Evolutionary conservation across 2,113 vertebrate species (phyloP).

Genomic region (Dipodomys ordii): DNA sequence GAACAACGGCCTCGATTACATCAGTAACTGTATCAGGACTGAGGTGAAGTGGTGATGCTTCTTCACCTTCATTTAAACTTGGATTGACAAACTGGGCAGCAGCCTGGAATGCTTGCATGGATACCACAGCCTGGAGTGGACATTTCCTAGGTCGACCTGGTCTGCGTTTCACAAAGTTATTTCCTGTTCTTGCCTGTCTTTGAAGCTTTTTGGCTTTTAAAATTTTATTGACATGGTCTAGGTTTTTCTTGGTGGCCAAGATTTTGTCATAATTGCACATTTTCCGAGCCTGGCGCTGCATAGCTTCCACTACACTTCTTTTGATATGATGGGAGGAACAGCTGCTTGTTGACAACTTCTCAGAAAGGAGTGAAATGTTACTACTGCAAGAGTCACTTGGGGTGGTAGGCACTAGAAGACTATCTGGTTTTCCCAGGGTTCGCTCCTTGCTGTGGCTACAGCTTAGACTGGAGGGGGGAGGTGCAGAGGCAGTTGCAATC

Average conservation of each 20-base stretch:
- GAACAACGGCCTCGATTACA: slow-evolving; percentile 91
- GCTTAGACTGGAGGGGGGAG: slow-evolving; percentile 82
- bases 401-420: slow-evolving; percentile 54
- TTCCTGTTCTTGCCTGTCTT: slow-evolving; percentile 88
- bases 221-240: slow-evolving; percentile 92
- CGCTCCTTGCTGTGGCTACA: slow-evolving; percentile 83
- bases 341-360: slow-evolving; percentile 68
- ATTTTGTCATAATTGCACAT: slow-evolving; percentile 92
- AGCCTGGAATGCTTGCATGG: slow-evolving; percentile 85
- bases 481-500: slow-evolving; percentile 75
- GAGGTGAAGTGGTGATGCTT: slow-evolving; percentile 76
- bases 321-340: slow-evolving; percentile 86
- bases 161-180: slow-evolving; percentile 93
- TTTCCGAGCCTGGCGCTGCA: slow-evolving; percentile 89
- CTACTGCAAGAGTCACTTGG: slow-evolving; percentile 68
- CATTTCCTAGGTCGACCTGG: slow-evolving; percentile 95
- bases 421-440: slow-evolving; percentile 81
- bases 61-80: slow-evolving; percentile 74
- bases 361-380: slow-evolving; percentile 76
- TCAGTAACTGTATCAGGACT: slow-evolving; percentile 87
- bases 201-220: slow-evolving; percentile 91
- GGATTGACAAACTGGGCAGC: slow-evolving; percentile 77
- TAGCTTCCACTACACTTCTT: slow-evolving; percentile 89
- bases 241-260: slow-evolving; percentile 91
- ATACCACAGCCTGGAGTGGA: slow-evolving; percentile 87